A percentile compares a stretch with the other conserved stretches of the same genome.
Conservation (phyloP, 2,797 vertebrate species). For the Rhinichthys osculus region DNA sequence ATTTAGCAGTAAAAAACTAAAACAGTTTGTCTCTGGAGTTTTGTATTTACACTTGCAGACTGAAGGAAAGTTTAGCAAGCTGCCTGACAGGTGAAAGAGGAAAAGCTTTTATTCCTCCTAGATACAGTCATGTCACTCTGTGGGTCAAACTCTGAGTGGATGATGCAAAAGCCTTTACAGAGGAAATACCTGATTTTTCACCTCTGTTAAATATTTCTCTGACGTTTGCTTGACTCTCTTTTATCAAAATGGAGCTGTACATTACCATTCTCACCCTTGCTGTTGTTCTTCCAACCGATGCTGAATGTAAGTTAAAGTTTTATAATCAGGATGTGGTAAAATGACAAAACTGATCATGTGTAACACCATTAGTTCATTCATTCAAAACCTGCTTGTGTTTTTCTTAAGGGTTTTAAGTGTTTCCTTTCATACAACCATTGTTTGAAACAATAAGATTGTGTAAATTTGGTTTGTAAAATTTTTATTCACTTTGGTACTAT, state of each 20-base stretch:
- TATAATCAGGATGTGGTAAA: background rate
- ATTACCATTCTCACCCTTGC: background rate
- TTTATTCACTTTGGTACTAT: too few relatives aligned
- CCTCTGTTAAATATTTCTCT: background rate
- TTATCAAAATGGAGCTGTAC: constrained; percentile 7
- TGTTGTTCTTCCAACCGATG: background rate
- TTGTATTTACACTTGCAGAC: background rate
- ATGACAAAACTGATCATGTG: background rate
- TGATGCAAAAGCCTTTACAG: background rate
- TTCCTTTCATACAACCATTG: background rate
- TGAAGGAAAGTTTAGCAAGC: background rate
- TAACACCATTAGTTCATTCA: background rate
- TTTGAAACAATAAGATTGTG: too few relatives aligned
- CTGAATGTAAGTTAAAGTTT: constrained; percentile 6
- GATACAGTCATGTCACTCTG: background rate
- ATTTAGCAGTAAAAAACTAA: background rate
- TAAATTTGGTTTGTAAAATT: too few relatives aligned
- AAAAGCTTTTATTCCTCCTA: background rate
- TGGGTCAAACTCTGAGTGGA: background rate
- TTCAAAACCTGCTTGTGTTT: too few relatives aligned
- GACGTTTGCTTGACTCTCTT: background rate
- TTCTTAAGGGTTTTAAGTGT: background rate
- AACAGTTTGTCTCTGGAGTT: background rate
- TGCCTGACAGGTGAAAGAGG: background rate
- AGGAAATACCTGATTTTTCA: background rate